Percentiles rank a stretch among this genome's conserved stretches.
phyloP scores from a whole-genome alignment of 2,888 invertebrate species.

The Diarsia dahlii region DNA sequence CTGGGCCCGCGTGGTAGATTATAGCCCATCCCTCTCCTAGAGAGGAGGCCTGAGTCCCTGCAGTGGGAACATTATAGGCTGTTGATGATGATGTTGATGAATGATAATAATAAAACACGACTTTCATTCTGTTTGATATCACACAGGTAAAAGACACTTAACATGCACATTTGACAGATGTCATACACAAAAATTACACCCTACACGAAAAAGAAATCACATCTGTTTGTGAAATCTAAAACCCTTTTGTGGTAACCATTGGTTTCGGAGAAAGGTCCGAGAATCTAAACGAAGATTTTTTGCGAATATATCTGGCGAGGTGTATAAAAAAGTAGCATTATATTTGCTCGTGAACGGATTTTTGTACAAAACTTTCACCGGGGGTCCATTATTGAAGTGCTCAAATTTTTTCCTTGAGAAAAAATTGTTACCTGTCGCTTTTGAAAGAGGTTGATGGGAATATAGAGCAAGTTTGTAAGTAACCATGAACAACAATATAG shows the following conservation, averaged over 20 bases:
- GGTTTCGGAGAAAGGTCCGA: slow-evolving; percentile 76
- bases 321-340: slow-evolving; percentile 81
- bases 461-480: slow-evolving; percentile 70
- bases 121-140: slow-evolving; percentile 17
- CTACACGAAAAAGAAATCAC: slow-evolving; percentile 62
- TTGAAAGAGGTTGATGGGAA: slow-evolving; percentile 78
- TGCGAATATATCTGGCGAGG: slow-evolving; percentile 70
- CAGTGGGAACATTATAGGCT: no score
- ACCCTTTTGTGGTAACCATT: slow-evolving; percentile 84
- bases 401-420: slow-evolving; percentile 66
- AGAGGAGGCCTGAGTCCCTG: no score
- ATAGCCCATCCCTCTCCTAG: no score
- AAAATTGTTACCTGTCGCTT: slow-evolving; percentile 72
- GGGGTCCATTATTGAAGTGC: slow-evolving; percentile 72
- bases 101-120: background rate
- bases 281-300: slow-evolving; percentile 80
- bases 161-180: slow-evolving; percentile 56
- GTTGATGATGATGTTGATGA: no score
- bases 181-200: slow-evolving; percentile 60
- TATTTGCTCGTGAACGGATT: slow-evolving; percentile 77
- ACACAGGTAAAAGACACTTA: slow-evolving; percentile 40
- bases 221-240: slow-evolving; percentile 87
- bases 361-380: slow-evolving; percentile 87
- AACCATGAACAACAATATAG: slow-evolving; percentile 16
- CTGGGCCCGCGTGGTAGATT: no score